phyloP scores from a whole-genome alignment of 2,113 vertebrate species.

The Neolamprologus brichardi region DNA sequence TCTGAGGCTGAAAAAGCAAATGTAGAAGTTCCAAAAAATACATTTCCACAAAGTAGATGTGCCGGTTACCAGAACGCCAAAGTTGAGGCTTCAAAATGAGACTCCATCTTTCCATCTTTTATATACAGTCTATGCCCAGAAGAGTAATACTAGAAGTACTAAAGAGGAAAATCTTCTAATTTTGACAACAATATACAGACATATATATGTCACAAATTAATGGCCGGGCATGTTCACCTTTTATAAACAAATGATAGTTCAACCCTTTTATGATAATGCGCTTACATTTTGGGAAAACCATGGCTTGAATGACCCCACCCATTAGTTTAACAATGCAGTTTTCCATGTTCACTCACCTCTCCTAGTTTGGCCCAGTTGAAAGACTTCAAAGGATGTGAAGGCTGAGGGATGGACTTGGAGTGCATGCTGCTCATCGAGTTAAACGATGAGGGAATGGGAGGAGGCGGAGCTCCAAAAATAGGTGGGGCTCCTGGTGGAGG shows the following conservation, averaged over 20 bases:
- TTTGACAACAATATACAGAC: not conserved
- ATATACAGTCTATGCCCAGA: not conserved
- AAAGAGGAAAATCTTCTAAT: not conserved
- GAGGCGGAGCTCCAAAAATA: conserved; percentile 74
- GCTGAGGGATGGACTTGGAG: conserved; percentile 88
- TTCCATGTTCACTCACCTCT: conserved; percentile 76
- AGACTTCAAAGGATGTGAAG: conserved; percentile 94
- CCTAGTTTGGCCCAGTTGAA: conserved; percentile 97
- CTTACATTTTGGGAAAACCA: not conserved
- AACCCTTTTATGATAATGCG: not conserved
- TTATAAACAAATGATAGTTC: accelerated
- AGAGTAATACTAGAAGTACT: not conserved
- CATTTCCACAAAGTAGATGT: accelerated
- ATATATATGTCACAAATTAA: not conserved
- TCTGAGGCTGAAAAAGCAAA: not conserved
- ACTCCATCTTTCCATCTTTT: not conserved
- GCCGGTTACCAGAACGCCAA: not conserved
- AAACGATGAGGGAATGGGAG: conserved; percentile 67
- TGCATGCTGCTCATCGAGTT: conserved; percentile 66
- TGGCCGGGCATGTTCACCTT: not conserved
- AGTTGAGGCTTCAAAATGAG: not conserved
- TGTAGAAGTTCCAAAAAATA: not conserved
- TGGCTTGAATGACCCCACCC: not conserved
- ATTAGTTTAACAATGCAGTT: not conserved
- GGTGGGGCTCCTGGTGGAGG: conserved; percentile 91